phyloP scores from a whole-genome alignment of 2,888 invertebrate species.

The Petrolisthes manimaculis region DNA sequence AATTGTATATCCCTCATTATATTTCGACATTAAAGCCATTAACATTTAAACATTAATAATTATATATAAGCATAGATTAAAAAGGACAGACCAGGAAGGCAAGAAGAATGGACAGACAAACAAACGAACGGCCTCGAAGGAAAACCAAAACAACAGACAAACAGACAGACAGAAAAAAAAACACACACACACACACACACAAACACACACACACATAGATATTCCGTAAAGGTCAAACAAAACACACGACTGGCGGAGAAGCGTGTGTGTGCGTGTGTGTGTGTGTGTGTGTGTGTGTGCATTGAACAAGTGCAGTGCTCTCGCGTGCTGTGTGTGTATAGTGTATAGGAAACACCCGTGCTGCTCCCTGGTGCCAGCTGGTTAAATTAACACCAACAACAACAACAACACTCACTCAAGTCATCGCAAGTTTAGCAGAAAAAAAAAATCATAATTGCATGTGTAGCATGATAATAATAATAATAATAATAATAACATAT shows the following conservation, averaged over 20 bases:
- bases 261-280: conserved; percentile 11
- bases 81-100: not conserved
- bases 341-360: not conserved
- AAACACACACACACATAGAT: not conserved
- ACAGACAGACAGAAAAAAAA: not conserved
- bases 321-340: not conserved
- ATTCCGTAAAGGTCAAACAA: no score
- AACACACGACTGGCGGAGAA: not conserved
- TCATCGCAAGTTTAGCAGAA: no score
- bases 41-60: no score
- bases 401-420: no score
- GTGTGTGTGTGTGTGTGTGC: not conserved
- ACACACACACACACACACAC: not conserved
- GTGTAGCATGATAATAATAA: no score
- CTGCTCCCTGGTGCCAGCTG: no score
- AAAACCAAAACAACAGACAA: not conserved
- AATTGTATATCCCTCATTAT: no score
- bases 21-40: no score
- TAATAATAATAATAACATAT: no score
- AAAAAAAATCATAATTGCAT: no score
- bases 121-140: not conserved
- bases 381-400: no score
- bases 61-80: not conserved
- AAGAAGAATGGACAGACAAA: not conserved
- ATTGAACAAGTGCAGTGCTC: not conserved